Evolutionary conservation across 92 coral and sea anemone species (phyloP).

Genomic region (Heteractis magnifica): DNA sequence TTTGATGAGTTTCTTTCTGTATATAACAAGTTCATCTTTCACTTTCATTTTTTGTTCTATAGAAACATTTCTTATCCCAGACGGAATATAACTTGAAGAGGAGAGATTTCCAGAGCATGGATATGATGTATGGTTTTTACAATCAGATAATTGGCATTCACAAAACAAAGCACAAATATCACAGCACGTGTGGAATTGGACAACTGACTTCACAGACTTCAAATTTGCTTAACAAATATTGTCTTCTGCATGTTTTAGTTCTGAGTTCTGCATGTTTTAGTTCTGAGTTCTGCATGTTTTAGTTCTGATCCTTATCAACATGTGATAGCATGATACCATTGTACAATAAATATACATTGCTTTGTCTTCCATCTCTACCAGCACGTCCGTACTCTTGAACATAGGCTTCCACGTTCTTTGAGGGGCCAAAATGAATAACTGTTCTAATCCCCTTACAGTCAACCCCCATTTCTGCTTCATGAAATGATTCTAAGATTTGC

Average conservation of each 20-base stretch:
- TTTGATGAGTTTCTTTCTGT: neutral
- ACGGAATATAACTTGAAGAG: neutral
- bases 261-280: conserved; percentile 25
- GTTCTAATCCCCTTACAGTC: conserved; percentile 27
- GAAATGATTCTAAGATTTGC: conserved; percentile 23
- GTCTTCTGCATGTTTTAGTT: conserved; percentile 28
- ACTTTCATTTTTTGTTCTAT: neutral
- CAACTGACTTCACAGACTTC: no score
- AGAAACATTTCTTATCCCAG: neutral
- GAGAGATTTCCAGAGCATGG: neutral
- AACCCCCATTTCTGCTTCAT: conserved; percentile 19
- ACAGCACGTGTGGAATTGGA: conserved; percentile 22
- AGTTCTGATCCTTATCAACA: conserved; percentile 24
- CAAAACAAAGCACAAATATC: conserved; percentile 27
- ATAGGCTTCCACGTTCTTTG: conserved; percentile 34
- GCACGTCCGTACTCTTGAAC: conserved; percentile 36
- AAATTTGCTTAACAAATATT: conserved; percentile 12
- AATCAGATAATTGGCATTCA: neutral
- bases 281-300: conserved; percentile 27
- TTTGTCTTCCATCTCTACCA: conserved; percentile 36
- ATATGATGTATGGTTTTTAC: neutral
- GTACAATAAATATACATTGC: conserved; percentile 13
- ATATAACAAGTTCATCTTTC: neutral
- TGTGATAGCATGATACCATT: conserved; percentile 29
- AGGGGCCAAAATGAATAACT: conserved; percentile 32